Conservation (phyloP, 2,797 vertebrate genomes). For the Dendrocincla fuliginosa region DNA sequence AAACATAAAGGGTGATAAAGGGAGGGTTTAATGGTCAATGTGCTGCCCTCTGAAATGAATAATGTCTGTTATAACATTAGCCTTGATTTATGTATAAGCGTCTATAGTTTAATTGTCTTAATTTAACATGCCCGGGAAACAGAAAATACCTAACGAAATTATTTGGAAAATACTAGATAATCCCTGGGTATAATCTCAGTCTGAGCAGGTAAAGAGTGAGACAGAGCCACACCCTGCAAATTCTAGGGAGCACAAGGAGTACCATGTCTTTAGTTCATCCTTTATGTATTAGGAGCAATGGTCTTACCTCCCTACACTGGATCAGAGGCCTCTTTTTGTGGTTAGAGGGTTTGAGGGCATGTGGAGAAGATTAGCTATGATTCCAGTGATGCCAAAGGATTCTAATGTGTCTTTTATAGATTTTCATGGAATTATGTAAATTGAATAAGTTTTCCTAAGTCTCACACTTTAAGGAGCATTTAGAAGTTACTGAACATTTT, state of each 20-base stretch:
- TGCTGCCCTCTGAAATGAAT: not conserved
- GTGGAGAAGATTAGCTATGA: not conserved
- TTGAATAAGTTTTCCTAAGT: too few relatives aligned
- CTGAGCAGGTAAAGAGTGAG: not conserved
- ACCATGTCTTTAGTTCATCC: not conserved
- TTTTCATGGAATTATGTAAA: too few relatives aligned
- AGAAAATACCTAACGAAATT: not conserved
- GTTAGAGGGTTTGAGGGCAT: not conserved
- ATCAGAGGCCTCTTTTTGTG: not conserved
- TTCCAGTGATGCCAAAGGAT: not conserved
- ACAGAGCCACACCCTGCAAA: not conserved
- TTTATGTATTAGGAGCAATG: not conserved
- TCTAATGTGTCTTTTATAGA: too few relatives aligned
- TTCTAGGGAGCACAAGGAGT: not conserved
- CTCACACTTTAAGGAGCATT: too few relatives aligned
- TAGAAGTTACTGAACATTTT: too few relatives aligned
- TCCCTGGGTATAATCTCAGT: not conserved
- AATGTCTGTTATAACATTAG: not conserved
- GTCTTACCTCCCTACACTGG: not conserved
- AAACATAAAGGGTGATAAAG: not conserved
- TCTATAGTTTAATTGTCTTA: not conserved
- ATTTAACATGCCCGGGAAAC: not conserved
- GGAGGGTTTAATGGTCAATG: not conserved
- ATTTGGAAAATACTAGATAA: not conserved
- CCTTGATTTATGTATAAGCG: not conserved